Base-by-base conservation (phyloP, 2,797 vertebrate genomes). In the Neopelma chrysocephalum region DNA sequence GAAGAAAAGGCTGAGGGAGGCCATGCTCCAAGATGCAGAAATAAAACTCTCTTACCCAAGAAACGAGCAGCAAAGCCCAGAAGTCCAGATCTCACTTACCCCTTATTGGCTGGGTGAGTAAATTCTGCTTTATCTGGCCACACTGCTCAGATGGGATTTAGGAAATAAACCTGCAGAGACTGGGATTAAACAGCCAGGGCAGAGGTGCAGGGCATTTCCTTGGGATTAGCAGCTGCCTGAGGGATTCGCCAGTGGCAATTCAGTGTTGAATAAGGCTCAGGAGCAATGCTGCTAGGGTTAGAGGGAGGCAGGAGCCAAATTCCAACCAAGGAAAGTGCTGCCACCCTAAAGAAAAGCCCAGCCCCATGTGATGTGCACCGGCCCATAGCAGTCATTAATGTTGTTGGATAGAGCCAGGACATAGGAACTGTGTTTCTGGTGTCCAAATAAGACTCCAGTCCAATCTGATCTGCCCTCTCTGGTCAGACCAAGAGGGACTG, bases 81-180 rank as follows among this genome's bases (percentile, higher is more conserved):
- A 82, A 79, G 60, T 68, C 60, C 72, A 34, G 61, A 61, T 12
- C 62, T 83, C 48, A 31, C n/a, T 26, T 34, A 57, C 34, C 26
- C 16, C 2, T 58, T 72, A 13, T 15, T 66, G 73, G 29, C 68
- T 38, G 56, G 64, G 92, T 93, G 73, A 93, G 91, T 89, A 92
- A 90, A 91, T 97, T 90, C 96, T 97, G 94, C 72, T 93, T 95
- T 92, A 65, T 62, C 81, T 47, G 43, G 88, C 88, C 96, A 80
- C 68, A 38, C 84, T 78, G 76, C 84, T 88, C 76, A 92, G 72
- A 87, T 75, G 82, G 69, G 93, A 96, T 94, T 96, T 90, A 94
- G 92, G 94, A 95, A 95, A 94, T 72, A 84, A 91, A 94, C 70
- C 94, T 94, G 83, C 77, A 87, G 89, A 90, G 82, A 60, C 71